phyloP scores from a whole-genome alignment of 2,113 vertebrate species.

The Bubo scandiacus region DNA sequence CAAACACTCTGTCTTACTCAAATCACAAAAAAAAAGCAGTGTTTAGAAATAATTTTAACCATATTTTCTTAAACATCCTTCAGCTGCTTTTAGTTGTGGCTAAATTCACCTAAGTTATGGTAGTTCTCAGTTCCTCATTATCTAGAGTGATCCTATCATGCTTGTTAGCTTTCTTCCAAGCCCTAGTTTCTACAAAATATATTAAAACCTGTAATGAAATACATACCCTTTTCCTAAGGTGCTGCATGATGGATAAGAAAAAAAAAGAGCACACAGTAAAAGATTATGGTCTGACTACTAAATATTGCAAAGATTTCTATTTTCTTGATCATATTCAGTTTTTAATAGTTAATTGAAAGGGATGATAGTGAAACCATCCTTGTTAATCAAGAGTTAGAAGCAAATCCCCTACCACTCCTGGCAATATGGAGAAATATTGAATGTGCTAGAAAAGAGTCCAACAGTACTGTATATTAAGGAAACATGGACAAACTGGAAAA shows the following conservation, averaged over 20 bases:
- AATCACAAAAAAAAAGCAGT: neutral
- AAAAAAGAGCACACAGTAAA: neutral
- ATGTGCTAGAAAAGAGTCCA: neutral
- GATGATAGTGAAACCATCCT: neutral
- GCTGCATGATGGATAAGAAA: neutral
- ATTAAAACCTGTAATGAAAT: neutral
- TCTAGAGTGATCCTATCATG: neutral
- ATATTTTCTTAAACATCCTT: neutral
- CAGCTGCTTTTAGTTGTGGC: neutral
- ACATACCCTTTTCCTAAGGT: neutral
- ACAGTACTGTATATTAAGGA: neutral
- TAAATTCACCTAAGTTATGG: neutral
- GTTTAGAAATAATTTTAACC: neutral
- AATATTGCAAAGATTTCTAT: neutral
- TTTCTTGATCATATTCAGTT: neutral
- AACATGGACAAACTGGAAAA: neutral
- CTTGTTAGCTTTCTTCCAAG: neutral
- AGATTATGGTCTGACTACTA: neutral
- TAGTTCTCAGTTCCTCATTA: neutral
- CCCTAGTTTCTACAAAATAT: neutral
- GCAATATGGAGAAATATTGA: neutral
- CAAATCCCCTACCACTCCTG: neutral
- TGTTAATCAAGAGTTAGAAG: neutral
- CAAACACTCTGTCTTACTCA: neutral
- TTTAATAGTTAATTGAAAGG: neutral